A percentile compares a stretch with the other conserved stretches of the same genome.
Conservation (phyloP, 2,797 vertebrate genomes). For the Lagodon rhomboides region DNA sequence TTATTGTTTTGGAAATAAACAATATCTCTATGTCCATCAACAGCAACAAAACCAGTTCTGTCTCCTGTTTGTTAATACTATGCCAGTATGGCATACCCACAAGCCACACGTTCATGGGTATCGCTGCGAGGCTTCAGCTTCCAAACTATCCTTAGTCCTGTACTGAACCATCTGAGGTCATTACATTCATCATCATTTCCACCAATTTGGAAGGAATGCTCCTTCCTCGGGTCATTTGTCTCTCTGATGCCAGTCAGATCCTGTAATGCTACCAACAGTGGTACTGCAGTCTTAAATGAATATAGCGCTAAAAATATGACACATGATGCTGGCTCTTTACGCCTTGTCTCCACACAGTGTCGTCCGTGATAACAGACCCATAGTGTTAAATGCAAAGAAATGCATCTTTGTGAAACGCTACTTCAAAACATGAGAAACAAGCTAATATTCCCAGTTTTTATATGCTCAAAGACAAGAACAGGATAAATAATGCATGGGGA, state of each 20-base stretch:
- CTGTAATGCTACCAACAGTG: conserved; percentile 9
- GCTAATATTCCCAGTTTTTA: too few species aligned
- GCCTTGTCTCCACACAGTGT: too few species aligned
- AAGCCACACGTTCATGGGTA: background rate
- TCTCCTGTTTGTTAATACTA: conserved; percentile 20
- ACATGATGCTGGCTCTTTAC: background rate
- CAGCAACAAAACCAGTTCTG: conserved; percentile 17
- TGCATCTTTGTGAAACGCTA: too few species aligned
- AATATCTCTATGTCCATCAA: conserved; percentile 29
- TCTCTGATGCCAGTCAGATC: conserved; percentile 29
- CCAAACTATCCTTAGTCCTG: conserved; percentile 33
- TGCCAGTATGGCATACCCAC: background rate
- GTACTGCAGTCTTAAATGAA: background rate
- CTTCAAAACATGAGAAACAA: too few species aligned
- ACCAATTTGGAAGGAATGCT: conserved; percentile 63
- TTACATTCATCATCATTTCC: conserved; percentile 50
- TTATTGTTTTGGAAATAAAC: conserved; percentile 55
- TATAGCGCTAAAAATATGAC: background rate
- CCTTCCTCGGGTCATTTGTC: conserved; percentile 25
- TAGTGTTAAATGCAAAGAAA: too few species aligned
- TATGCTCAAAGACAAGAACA: too few species aligned
- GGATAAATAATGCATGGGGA: too few species aligned
- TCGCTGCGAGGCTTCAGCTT: background rate
- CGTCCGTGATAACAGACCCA: too few species aligned
- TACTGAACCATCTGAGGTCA: conserved; percentile 35